Percentiles rank a stretch among this genome's conserved stretches.
phyloP scores from a whole-genome alignment of 1,140 invertebrate genomes.

The Callitettix versicolor region DNA sequence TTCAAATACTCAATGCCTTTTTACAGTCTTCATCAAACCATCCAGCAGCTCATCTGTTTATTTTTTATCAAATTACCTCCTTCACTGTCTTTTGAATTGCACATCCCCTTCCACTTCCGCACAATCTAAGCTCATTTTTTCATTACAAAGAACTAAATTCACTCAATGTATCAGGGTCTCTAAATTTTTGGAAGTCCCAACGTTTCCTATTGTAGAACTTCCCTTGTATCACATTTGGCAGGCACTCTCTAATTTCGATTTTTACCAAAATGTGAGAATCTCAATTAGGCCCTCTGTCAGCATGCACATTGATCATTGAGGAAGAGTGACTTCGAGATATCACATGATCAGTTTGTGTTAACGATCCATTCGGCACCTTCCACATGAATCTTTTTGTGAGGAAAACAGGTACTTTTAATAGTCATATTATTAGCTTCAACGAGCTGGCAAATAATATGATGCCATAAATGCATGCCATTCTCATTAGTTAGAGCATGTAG shows the following conservation, averaged over 20 bases:
- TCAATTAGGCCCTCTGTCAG: conserved; percentile 16
- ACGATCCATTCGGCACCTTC: conserved; percentile 16
- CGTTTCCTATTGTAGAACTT: not conserved
- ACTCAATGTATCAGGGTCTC: not conserved
- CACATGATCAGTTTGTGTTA: conserved; percentile 23
- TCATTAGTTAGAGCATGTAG: conserved; percentile 22
- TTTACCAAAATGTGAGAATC: conserved; percentile 18
- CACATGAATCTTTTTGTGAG: conserved; percentile 21
- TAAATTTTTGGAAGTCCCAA: not conserved
- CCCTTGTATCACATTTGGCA: conserved; percentile 1
- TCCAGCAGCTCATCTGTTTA: conserved; percentile 14
- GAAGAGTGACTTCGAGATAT: conserved; percentile 13
- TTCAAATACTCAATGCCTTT: conserved; percentile 4
- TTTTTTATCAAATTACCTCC: conserved; percentile 2
- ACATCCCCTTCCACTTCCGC: too few species aligned
- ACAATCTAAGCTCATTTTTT: not conserved
- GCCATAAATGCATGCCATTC: conserved; percentile 20
- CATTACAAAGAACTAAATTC: not conserved
- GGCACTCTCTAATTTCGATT: conserved; percentile 11
- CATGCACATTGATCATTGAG: conserved; percentile 12
- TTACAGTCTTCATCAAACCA: conserved; percentile 20
- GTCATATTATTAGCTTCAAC: conserved; percentile 18
- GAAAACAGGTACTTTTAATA: conserved; percentile 20
- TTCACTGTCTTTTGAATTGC: not conserved
- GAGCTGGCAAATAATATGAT: too few species aligned